Evolutionary conservation across 1,140 invertebrate genomes (phyloP).

Genomic region (Cylas formicarius): DNA sequence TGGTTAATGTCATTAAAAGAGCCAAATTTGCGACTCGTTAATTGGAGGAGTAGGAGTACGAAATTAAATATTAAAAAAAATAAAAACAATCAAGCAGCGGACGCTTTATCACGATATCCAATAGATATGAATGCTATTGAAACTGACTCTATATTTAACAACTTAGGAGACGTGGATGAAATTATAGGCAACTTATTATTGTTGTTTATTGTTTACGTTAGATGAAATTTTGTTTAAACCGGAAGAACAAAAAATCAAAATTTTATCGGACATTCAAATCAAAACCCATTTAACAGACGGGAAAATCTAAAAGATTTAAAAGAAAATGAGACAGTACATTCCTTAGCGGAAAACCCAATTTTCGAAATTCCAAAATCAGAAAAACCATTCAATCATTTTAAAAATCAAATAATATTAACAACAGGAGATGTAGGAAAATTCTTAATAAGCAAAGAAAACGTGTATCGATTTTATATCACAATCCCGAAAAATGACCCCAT

Average conservation of each 20-base stretch:
- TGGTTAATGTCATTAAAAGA: slow-evolving; percentile 21
- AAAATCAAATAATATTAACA: slow-evolving; percentile 19
- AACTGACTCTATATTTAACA: slow-evolving; percentile 4
- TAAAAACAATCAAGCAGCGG: slow-evolving; percentile 12
- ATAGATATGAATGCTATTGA: slow-evolving; percentile 11
- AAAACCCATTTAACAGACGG: not conserved
- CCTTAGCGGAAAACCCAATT: slow-evolving; percentile 12
- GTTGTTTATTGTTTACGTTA: slow-evolving; percentile 1
- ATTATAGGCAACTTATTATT: slow-evolving; percentile 11
- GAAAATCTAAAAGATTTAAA: not conserved
- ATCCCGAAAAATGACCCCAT: slow-evolving; percentile 3
- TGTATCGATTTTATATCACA: slow-evolving; percentile 11
- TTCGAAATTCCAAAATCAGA: slow-evolving; percentile 12
- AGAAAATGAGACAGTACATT: slow-evolving; percentile 17
- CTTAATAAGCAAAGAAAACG: slow-evolving; percentile 4
- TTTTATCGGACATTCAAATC: slow-evolving; percentile 14
- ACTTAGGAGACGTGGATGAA: slow-evolving; percentile 10
- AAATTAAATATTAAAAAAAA: slow-evolving; percentile 21
- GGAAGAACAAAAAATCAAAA: slow-evolving; percentile 7
- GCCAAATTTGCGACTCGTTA: slow-evolving; percentile 13
- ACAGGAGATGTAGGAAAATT: not conserved
- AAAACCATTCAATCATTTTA: slow-evolving; percentile 15
- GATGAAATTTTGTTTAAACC: slow-evolving; percentile 1
- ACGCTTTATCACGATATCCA: slow-evolving; percentile 27
- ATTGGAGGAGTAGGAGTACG: slow-evolving; percentile 19